Evolutionary conservation across 2,888 invertebrate genomes (phyloP).

Genomic region (Dryadula phaetusa): DNA sequence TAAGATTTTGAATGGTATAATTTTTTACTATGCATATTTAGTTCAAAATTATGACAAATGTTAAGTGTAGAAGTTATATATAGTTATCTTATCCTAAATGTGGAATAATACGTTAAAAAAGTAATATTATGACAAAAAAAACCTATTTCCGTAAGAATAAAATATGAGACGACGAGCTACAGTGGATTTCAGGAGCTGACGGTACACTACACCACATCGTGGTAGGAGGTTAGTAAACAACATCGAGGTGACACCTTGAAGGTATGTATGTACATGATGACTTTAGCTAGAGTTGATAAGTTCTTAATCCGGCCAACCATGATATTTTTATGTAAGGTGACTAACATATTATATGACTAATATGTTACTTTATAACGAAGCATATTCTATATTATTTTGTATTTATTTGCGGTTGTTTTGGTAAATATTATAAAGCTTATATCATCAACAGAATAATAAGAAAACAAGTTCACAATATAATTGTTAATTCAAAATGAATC

Average conservation of each 20-base stretch:
- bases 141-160: not conserved
- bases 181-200: slow-evolving; percentile 24
- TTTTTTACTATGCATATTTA: no score
- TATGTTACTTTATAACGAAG: slow-evolving; percentile 5
- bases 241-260: slow-evolving; percentile 50
- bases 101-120: no score
- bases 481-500: not conserved
- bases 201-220: slow-evolving; percentile 41
- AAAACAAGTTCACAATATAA: slow-evolving; percentile 14
- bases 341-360: slow-evolving; percentile 8
- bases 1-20: no score
- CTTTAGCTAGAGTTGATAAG: slow-evolving; percentile 20
- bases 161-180: not conserved
- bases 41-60: no score
- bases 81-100: no score
- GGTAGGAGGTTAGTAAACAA: slow-evolving; percentile 50
- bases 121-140: no score
- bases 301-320: slow-evolving; percentile 7
- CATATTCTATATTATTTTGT: not conserved
- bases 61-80: no score
- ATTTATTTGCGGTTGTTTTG: slow-evolving; percentile 4
- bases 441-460: slow-evolving; percentile 8
- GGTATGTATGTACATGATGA: slow-evolving; percentile 43
- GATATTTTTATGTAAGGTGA: slow-evolving; percentile 10
- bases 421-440: slow-evolving; percentile 2